Evolutionary conservation across 2,888 invertebrate species (phyloP).

Genomic region (Caenorhabditis sinica): DNA sequence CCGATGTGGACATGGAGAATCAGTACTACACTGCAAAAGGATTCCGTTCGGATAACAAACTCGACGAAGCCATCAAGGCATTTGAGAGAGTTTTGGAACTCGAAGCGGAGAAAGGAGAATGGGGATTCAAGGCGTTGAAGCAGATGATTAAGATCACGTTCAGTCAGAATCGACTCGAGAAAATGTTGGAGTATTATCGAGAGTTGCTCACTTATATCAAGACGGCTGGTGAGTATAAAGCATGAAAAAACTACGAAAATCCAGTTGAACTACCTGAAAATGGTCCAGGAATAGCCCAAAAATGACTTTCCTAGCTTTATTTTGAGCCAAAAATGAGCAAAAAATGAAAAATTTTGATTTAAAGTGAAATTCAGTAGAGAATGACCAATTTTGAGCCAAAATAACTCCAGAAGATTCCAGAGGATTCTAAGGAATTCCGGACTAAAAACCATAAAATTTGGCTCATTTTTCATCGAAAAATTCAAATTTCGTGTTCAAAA

Average conservation of each 20-base stretch:
- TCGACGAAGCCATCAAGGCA: conserved; percentile 92
- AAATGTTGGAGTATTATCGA: conserved; percentile 97
- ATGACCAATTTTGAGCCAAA: neutral
- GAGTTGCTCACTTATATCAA: conserved; percentile 98
- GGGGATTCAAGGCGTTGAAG: conserved; percentile 99
- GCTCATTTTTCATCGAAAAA: neutral
- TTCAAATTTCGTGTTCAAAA: neutral
- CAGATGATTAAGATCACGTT: conserved; percentile 99
- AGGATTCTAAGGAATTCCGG: neutral
- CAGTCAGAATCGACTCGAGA: conserved; percentile 94
- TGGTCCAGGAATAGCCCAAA: no score
- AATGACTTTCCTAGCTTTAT: no score
- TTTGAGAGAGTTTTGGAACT: conserved; percentile 93
- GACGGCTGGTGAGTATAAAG: conserved; percentile 87
- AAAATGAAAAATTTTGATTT: no score
- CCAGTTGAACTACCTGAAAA: no score
- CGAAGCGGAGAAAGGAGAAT: conserved; percentile 99
- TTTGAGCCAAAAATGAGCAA: no score
- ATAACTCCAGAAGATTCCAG: neutral
- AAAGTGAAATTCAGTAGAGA: no score
- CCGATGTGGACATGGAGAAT: conserved; percentile 99
- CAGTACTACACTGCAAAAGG: conserved; percentile 99
- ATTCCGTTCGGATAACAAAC: conserved; percentile 94
- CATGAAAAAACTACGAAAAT: neutral
- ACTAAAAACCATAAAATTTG: neutral